These are phyloP conservation scores for Drosophila neocordata DNA, from an alignment of 1,140 invertebrate species.

Conservation along the genomic window DNA sequence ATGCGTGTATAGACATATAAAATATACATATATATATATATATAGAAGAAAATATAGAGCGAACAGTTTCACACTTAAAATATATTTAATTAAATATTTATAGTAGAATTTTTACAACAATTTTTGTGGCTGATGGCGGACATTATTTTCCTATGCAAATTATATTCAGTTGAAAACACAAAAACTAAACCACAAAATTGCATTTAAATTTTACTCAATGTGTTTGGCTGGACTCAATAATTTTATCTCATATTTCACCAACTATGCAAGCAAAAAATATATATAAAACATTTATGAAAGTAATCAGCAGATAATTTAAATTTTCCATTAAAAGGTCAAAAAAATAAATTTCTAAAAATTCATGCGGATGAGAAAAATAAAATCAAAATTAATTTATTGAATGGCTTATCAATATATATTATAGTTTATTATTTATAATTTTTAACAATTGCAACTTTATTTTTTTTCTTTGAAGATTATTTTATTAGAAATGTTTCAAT, in stretches of 20 bases:
- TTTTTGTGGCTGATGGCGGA: slow-evolving; percentile 28
- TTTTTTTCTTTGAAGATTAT: no score
- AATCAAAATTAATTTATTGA: no score
- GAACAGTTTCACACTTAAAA: slow-evolving; percentile 17
- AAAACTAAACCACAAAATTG: slow-evolving; percentile 54
- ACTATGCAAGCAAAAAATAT: slow-evolving; percentile 38
- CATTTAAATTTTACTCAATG: slow-evolving; percentile 41
- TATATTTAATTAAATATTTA: slow-evolving; percentile 72
- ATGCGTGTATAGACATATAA: slow-evolving; percentile 1
- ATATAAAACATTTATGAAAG: slow-evolving; percentile 31
- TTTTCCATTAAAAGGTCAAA: neutral
- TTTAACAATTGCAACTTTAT: no score
- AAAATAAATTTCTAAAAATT: no score
- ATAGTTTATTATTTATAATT: no score
- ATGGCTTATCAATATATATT: no score
- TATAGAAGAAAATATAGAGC: neutral
- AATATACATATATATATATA: neutral
- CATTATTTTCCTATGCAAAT: slow-evolving; percentile 37
- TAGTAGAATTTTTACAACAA: slow-evolving; percentile 48
- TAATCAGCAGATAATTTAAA: neutral
- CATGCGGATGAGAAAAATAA: no score
- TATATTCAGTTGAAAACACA: slow-evolving; percentile 39
- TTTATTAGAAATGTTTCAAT: no score
- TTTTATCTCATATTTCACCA: neutral
- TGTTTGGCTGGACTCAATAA: slow-evolving; percentile 5